A percentile compares a stretch with the other conserved stretches of the same genome.
Evolutionary conservation across 2,888 invertebrate species (phyloP).

Genomic region (Melangyna quadrimaculata): DNA sequence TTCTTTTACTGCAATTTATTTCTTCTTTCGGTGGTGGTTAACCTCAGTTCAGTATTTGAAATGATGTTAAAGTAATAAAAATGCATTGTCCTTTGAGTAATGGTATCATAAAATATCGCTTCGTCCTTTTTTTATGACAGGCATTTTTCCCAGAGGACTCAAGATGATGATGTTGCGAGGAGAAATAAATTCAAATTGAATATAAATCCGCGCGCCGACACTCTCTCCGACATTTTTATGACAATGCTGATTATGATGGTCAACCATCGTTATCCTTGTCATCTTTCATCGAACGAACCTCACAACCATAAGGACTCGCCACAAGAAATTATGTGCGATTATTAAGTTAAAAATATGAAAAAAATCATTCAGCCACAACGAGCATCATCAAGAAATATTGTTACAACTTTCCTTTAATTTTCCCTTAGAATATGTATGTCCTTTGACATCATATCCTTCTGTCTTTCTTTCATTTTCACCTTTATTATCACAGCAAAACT

Average conservation of each 20-base stretch:
- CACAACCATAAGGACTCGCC: slow-evolving; percentile 24
- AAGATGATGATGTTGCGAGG: not conserved
- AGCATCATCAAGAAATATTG: slow-evolving; percentile 43
- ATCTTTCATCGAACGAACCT: not conserved
- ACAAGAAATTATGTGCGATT: not conserved
- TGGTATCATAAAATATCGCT: slow-evolving; percentile 38
- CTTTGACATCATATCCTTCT: slow-evolving; percentile 39
- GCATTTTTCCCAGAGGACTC: slow-evolving; percentile 10
- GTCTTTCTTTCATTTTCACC: slow-evolving; percentile 20
- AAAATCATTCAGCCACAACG: slow-evolving; percentile 59
- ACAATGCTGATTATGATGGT: slow-evolving; percentile 33
- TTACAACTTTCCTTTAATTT: slow-evolving; percentile 55
- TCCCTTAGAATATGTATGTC: slow-evolving; percentile 18
- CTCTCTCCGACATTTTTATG: slow-evolving; percentile 1
- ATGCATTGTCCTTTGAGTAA: slow-evolving; percentile 46
- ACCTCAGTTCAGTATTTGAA: slow-evolving; percentile 16
- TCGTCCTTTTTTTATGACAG: not conserved
- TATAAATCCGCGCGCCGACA: slow-evolving; percentile 38
- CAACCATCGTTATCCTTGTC: not conserved
- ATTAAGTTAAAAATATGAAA: slow-evolving; percentile 48
- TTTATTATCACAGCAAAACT: slow-evolving; percentile 15
- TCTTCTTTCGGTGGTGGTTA: not conserved
- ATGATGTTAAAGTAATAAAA: slow-evolving; percentile 46
- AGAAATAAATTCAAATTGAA: slow-evolving; percentile 58
- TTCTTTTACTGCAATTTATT: not conserved